Evolutionary conservation across 1,140 invertebrate species (phyloP).

Genomic region (Ceratitis capitata): DNA sequence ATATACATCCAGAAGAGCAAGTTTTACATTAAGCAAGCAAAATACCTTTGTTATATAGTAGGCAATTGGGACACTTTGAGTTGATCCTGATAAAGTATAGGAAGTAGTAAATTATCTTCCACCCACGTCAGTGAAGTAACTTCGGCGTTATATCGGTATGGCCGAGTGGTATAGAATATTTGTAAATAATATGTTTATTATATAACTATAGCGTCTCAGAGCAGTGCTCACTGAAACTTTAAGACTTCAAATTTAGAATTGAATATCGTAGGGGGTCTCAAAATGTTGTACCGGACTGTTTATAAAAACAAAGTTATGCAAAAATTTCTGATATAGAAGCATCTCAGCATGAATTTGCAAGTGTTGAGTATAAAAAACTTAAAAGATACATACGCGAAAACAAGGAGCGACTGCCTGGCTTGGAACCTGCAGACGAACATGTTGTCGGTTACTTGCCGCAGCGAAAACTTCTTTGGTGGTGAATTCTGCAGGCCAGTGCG

Average conservation of each 20-base stretch:
- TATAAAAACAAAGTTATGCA: slow-evolving; percentile 43
- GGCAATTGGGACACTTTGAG: too few relatives aligned
- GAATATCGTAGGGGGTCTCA: slow-evolving; percentile 17
- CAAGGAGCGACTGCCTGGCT: not conserved
- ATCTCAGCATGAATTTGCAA: not conserved
- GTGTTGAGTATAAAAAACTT: not conserved
- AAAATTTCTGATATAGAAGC: not conserved
- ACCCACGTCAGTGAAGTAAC: not conserved
- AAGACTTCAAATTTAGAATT: not conserved
- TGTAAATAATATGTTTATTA: too few relatives aligned
- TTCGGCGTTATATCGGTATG: not conserved
- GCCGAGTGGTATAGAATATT: not conserved
- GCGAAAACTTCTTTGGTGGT: too few relatives aligned
- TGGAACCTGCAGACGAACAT: not conserved
- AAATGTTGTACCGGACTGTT: slow-evolving; percentile 24
- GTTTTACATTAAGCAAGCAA: too few relatives aligned
- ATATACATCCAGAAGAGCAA: too few relatives aligned
- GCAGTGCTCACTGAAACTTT: not conserved
- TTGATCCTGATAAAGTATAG: not conserved
- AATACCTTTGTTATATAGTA: too few relatives aligned
- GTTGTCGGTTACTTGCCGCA: too few relatives aligned
- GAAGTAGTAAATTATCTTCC: not conserved
- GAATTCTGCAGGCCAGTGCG: too few relatives aligned
- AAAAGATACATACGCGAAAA: too few relatives aligned
- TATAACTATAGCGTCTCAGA: not conserved